These are phyloP conservation scores for Drosophila subquinaria DNA, from an alignment of 2,888 invertebrate genomes.

Conservation along the genomic window DNA sequence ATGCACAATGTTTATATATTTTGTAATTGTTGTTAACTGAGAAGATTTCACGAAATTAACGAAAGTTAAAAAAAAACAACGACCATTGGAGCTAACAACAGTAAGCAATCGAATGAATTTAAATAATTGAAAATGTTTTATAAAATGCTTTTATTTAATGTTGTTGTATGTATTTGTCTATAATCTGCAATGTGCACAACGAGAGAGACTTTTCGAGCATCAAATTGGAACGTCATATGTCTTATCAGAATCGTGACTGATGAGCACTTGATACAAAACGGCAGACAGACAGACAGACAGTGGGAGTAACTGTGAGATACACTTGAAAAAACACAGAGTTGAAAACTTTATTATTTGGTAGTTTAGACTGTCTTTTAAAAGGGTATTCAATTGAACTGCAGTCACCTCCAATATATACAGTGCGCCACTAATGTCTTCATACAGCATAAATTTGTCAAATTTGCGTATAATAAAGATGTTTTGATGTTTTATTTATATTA, in stretches of 20 bases:
- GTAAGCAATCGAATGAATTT: slow-evolving; percentile 47
- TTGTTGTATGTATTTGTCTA: slow-evolving; percentile 1
- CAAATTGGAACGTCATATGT: slow-evolving; percentile 45
- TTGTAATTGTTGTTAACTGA: background rate
- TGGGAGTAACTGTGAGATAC: background rate
- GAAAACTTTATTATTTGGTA: background rate
- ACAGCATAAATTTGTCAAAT: too few relatives aligned
- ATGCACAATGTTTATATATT: background rate
- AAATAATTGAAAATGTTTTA: slow-evolving; percentile 45
- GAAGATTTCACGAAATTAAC: background rate
- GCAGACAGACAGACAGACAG: background rate
- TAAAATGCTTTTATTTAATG: slow-evolving; percentile 26
- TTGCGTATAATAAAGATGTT: too few relatives aligned
- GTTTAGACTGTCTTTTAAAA: background rate
- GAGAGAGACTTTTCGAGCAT: slow-evolving; percentile 39
- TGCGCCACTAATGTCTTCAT: too few relatives aligned
- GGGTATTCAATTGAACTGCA: background rate
- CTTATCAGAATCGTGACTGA: slow-evolving; percentile 50
- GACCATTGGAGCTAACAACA: slow-evolving; percentile 19
- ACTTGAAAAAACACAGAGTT: background rate
- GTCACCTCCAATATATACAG: background rate
- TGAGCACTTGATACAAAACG: background rate
- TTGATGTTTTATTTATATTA: too few relatives aligned
- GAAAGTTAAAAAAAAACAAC: slow-evolving; percentile 5
- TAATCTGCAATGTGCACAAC: slow-evolving; percentile 39